Conservation (phyloP, 2,113 vertebrate genomes). For the Leucoraja erinaceus region DNA sequence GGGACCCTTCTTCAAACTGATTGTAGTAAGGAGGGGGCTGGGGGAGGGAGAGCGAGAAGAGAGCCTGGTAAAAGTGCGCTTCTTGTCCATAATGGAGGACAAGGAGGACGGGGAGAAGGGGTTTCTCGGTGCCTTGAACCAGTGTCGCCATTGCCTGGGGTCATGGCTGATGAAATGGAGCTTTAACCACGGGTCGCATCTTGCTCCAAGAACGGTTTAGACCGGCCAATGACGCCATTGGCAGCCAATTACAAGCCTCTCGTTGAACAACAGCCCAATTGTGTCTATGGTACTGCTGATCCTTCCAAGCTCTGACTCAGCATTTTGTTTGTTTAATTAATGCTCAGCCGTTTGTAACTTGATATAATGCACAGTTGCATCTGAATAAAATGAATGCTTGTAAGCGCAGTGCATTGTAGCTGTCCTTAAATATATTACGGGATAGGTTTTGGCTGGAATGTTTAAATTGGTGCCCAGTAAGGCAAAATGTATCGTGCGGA, state of each 20-base stretch:
- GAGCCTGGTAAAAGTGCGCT: too few species aligned
- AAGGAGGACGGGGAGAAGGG: too few species aligned
- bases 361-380: neutral
- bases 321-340: neutral
- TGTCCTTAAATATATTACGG: neutral
- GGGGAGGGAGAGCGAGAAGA: too few species aligned
- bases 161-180: neutral
- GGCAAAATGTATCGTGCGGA: neutral
- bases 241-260: neutral
- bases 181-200: too few species aligned
- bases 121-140: neutral
- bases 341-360: neutral
- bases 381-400: neutral
- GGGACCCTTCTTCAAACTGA: too few species aligned
- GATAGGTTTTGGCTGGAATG: neutral
- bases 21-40: too few species aligned
- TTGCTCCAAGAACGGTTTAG: neutral
- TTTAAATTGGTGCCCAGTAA: neutral
- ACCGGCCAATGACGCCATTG: neutral
- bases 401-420: neutral
- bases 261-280: neutral
- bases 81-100: too few species aligned
- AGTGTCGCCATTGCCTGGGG: neutral
- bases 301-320: neutral
- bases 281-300: too few species aligned